Evolutionary conservation across 2,888 invertebrate species (phyloP).

Genomic region (Phania funesta): DNA sequence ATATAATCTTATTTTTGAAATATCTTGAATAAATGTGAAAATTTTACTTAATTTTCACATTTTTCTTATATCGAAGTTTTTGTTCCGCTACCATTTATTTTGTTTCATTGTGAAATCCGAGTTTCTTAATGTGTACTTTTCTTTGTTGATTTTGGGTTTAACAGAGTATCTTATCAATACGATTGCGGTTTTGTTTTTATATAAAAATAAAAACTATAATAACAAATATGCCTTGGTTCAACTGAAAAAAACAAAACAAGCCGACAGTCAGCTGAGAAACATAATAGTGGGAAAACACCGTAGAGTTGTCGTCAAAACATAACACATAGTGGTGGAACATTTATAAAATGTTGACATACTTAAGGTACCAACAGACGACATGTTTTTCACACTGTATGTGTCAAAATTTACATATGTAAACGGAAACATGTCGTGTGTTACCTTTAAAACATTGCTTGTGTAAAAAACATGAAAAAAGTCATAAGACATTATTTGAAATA

Average conservation of each 20-base stretch:
- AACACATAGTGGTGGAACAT: no score
- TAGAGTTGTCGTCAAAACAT: no score
- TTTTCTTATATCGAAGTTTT: background rate
- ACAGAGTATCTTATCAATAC: conserved; percentile 40
- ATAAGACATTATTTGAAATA: no score
- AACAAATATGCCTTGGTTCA: conserved; percentile 33
- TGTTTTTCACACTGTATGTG: no score
- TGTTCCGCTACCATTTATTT: background rate
- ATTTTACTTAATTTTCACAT: background rate
- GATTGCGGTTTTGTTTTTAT: conserved; percentile 25
- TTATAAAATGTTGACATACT: no score
- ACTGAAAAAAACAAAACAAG: conserved; percentile 40
- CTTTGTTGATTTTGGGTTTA: conserved; percentile 17
- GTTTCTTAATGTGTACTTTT: conserved; percentile 32
- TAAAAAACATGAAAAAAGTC: no score
- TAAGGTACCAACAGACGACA: no score
- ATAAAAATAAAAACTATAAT: conserved; percentile 18
- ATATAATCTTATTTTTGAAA: conserved; percentile 32
- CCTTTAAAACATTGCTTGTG: no score
- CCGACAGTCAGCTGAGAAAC: conserved; percentile 57
- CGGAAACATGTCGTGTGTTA: no score
- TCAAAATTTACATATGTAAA: no score
- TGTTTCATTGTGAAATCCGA: conserved; percentile 21
- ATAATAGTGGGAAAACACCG: background rate
- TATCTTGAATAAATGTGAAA: background rate